phyloP scores from a whole-genome alignment of 2,113 vertebrate genomes.

The Sylvietta virens region DNA sequence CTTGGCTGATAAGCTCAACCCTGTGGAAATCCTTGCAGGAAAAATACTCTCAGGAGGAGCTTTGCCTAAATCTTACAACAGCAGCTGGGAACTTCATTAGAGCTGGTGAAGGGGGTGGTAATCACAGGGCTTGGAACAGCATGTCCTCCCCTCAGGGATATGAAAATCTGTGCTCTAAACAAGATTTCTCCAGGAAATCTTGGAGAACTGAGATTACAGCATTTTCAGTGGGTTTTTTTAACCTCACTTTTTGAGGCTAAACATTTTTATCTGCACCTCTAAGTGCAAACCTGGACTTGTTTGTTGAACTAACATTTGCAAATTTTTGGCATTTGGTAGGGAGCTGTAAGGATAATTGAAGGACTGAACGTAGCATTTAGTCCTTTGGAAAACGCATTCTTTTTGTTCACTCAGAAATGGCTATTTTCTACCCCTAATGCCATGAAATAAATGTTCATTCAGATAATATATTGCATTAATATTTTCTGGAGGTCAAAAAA shows the following conservation, averaged over 20 bases:
- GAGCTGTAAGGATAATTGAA: neutral
- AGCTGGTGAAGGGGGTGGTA: neutral
- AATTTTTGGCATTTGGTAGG: neutral
- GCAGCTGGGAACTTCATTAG: neutral
- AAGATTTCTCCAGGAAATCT: neutral
- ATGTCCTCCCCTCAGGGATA: neutral
- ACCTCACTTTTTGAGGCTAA: neutral
- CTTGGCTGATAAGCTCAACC: neutral
- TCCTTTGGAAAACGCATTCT: neutral
- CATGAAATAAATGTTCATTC: neutral
- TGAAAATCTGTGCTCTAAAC: neutral
- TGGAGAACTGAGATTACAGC: neutral
- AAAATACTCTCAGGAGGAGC: neutral
- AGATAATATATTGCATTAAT: neutral
- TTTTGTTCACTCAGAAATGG: neutral
- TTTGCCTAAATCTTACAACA: neutral
- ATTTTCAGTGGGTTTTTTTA: neutral
- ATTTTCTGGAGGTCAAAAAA: neutral
- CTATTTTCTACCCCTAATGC: neutral
- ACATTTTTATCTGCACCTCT: neutral
- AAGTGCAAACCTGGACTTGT: neutral
- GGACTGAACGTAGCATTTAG: neutral
- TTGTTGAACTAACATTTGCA: neutral
- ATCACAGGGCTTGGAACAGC: neutral
- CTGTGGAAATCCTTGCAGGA: neutral